Percentiles rank a stretch among this genome's conserved stretches.
phyloP scores from a whole-genome alignment of 2,113 vertebrate species.

The Caloenas nicobarica region DNA sequence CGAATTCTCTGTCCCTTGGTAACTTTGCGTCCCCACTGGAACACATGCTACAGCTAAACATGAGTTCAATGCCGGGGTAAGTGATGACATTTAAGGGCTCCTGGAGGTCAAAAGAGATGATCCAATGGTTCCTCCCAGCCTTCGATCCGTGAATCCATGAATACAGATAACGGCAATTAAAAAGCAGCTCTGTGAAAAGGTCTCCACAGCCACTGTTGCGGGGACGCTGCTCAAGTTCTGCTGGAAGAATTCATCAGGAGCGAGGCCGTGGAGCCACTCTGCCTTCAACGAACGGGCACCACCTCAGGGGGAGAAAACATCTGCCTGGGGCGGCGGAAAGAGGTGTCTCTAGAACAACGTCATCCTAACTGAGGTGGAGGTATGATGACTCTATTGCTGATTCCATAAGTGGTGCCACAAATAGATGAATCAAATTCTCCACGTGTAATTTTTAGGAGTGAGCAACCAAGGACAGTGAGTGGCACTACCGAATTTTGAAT shows the following conservation, averaged over 20 bases:
- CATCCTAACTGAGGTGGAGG: not conserved
- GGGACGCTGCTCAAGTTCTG: not conserved
- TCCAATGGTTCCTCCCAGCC: not conserved
- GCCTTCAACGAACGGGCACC: not conserved
- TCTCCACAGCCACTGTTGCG: not conserved
- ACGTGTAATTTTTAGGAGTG: fast-evolving
- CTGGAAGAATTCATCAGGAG: not conserved
- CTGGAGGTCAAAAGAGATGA: constrained; percentile 20
- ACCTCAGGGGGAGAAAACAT: not conserved
- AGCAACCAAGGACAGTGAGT: not conserved
- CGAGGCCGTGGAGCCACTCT: not conserved
- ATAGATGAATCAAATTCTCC: not conserved
- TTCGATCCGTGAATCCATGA: constrained; percentile 21
- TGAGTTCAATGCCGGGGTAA: not conserved
- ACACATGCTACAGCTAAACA: not conserved
- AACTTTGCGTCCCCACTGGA: not conserved
- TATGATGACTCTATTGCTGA: not conserved
- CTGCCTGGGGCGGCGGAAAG: fast-evolving
- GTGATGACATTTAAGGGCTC: constrained; percentile 1
- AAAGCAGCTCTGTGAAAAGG: not conserved
- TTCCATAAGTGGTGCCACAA: not conserved
- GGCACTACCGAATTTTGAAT: not conserved
- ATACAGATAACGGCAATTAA: constrained; percentile 14
- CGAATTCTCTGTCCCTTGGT: not conserved
- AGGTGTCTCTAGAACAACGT: not conserved